These are phyloP conservation scores for Zosterops borbonicus DNA, from an alignment of 2,113 vertebrate genomes.

Conservation along the genomic window DNA sequence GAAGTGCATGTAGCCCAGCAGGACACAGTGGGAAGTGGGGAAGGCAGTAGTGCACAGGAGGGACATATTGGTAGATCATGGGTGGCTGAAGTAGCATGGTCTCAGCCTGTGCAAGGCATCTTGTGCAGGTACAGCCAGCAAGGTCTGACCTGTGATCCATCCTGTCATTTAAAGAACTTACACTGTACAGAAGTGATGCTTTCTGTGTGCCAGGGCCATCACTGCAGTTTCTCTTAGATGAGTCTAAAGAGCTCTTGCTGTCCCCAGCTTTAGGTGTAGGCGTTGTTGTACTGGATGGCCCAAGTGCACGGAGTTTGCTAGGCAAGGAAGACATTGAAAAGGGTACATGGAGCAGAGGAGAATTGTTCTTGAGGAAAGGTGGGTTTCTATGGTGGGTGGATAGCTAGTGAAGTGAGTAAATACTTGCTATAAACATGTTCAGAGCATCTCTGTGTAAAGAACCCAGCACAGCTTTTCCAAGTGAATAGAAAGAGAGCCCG, in stretches of 20 bases:
- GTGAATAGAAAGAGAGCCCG: constrained; percentile 46
- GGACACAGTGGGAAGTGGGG: neutral
- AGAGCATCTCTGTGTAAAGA: constrained; percentile 53
- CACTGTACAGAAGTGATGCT: neutral
- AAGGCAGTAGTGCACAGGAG: neutral
- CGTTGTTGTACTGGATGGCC: neutral
- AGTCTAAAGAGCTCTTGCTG: neutral
- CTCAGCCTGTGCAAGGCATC: neutral
- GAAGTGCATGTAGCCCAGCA: neutral
- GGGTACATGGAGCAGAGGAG: neutral
- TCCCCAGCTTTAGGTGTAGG: neutral
- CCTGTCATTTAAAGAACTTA: neutral
- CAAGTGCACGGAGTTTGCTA: neutral
- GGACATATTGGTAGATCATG: rapidly evolving
- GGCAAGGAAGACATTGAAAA: neutral
- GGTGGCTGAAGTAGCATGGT: neutral
- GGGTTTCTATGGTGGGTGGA: neutral
- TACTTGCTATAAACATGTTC: constrained; percentile 50
- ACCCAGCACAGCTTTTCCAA: constrained; percentile 51
- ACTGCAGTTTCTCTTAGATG: neutral
- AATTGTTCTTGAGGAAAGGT: neutral
- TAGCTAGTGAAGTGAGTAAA: constrained; percentile 52
- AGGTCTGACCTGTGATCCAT: neutral
- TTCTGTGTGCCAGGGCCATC: neutral
- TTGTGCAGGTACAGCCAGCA: neutral